phyloP scores from a whole-genome alignment of 2,113 vertebrate genomes.

The Cyanistes caeruleus region DNA sequence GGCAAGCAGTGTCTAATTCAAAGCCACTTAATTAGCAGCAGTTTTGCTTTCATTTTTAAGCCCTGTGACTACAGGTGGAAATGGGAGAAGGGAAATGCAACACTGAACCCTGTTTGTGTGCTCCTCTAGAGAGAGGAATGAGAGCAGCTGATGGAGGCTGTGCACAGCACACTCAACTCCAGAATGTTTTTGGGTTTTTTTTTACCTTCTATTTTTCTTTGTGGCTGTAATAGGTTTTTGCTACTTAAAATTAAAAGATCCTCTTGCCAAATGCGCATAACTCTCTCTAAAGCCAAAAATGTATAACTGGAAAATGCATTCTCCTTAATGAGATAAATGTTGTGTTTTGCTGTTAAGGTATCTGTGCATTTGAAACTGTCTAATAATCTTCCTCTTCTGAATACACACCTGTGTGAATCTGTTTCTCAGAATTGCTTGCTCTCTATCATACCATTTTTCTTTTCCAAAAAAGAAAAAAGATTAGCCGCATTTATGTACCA shows the following conservation, averaged over 20 bases:
- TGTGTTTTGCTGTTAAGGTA: not conserved
- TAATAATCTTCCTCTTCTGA: not conserved
- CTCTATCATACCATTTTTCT: not conserved
- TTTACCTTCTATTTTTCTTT: not conserved
- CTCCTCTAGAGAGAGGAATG: not conserved
- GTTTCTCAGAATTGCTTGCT: not conserved
- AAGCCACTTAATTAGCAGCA: not conserved
- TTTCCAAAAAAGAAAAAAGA: not conserved
- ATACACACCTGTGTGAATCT: rapidly evolving
- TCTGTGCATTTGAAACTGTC: not conserved
- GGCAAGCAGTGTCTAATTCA: not conserved
- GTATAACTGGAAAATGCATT: not conserved
- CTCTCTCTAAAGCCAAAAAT: not conserved
- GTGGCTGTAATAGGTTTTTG: not conserved
- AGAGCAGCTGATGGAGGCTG: not conserved
- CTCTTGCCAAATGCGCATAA: rapidly evolving
- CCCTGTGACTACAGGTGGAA: not conserved
- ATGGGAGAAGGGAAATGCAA: not conserved
- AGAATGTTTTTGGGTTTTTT: too few species aligned
- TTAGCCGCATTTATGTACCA: not conserved
- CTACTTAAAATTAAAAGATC: not conserved
- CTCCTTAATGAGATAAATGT: not conserved
- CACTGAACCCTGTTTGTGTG: not conserved
- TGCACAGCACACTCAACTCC: not conserved
- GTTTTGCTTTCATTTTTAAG: not conserved